Conservation (phyloP, 2,888 invertebrate genomes). For the Blastobasis lacticolella region DNA sequence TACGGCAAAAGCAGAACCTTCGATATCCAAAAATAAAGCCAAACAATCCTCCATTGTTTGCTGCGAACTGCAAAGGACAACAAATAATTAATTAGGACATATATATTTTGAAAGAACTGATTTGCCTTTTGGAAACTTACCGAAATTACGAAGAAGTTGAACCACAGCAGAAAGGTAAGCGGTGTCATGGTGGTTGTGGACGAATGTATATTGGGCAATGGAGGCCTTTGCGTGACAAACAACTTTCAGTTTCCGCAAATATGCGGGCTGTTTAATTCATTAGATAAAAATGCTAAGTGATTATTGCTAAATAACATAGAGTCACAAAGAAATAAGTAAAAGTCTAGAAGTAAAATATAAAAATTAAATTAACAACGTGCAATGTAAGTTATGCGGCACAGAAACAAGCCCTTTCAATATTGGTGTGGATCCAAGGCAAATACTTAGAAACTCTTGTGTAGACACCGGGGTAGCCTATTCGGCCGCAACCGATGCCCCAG, state of each 20-base stretch:
- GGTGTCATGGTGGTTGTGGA: constrained; percentile 3
- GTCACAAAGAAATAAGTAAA: background rate
- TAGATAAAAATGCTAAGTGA: constrained; percentile 10
- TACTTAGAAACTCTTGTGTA: constrained; percentile 89
- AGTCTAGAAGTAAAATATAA: background rate
- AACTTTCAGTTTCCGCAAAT: constrained; percentile 1
- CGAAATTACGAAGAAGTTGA: constrained; percentile 16
- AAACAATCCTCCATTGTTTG: constrained; percentile 6
- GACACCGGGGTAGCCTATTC: constrained; percentile 88
- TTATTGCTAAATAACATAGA: background rate
- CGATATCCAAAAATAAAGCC: constrained; percentile 23
- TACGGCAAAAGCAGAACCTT: constrained; percentile 31
- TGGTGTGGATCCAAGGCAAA: constrained; percentile 84
- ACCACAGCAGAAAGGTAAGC: constrained; percentile 11
- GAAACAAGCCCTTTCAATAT: constrained; percentile 85
- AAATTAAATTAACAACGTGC: background rate
- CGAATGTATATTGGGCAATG: background rate
- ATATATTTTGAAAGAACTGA: too few species aligned
- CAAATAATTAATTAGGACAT: too few species aligned
- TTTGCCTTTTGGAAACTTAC: constrained; percentile 13
- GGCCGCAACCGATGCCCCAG: constrained; percentile 92
- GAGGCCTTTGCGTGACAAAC: background rate
- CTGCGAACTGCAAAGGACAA: too few species aligned
- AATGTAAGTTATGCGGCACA: constrained; percentile 71
- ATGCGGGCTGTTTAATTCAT: constrained; percentile 23